These are phyloP conservation scores for Drosophila yooni DNA, from an alignment of 2,888 invertebrate genomes.

Conservation along the genomic window DNA sequence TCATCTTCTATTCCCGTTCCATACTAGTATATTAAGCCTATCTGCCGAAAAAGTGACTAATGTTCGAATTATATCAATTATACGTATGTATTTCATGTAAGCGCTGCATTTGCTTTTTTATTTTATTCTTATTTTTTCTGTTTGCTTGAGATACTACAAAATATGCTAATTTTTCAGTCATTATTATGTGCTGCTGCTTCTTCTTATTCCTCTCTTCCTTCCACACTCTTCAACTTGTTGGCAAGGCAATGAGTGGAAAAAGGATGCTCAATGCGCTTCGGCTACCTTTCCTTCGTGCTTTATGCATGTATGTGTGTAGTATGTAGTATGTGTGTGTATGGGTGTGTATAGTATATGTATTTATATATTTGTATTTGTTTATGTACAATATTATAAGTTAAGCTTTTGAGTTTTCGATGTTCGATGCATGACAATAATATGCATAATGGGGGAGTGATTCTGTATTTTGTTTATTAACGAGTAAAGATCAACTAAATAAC, in stretches of 20 bases:
- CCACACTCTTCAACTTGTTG: constrained; percentile 15
- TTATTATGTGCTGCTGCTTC: constrained; percentile 56
- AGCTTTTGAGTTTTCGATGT: constrained; percentile 30
- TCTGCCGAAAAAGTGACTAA: constrained; percentile 45
- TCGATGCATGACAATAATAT: constrained; percentile 7
- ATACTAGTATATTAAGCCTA: constrained; percentile 46
- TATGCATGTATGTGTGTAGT: constrained; percentile 6
- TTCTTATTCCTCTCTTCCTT: constrained; percentile 5
- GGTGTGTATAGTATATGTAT: constrained; percentile 20
- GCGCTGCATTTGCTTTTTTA: constrained; percentile 36
- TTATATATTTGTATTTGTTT: constrained; percentile 26
- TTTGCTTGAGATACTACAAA: constrained; percentile 52
- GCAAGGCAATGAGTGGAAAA: constrained; percentile 36
- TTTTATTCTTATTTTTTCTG: not conserved
- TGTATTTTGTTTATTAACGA: constrained; percentile 35
- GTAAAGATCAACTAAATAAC: constrained; percentile 74
- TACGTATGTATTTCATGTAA: constrained; percentile 46
- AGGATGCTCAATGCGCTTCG: constrained; percentile 6
- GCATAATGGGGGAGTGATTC: constrained; percentile 3
- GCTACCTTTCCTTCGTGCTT: constrained; percentile 13
- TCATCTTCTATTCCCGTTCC: constrained; percentile 36
- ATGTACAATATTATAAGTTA: constrained; percentile 47
- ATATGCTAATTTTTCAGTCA: constrained; percentile 73
- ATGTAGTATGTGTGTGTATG: constrained; percentile 16
- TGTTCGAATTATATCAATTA: constrained; percentile 28